phyloP scores from a whole-genome alignment of 92 coral and sea anemone genomes.

The Pocillopora grandis region DNA sequence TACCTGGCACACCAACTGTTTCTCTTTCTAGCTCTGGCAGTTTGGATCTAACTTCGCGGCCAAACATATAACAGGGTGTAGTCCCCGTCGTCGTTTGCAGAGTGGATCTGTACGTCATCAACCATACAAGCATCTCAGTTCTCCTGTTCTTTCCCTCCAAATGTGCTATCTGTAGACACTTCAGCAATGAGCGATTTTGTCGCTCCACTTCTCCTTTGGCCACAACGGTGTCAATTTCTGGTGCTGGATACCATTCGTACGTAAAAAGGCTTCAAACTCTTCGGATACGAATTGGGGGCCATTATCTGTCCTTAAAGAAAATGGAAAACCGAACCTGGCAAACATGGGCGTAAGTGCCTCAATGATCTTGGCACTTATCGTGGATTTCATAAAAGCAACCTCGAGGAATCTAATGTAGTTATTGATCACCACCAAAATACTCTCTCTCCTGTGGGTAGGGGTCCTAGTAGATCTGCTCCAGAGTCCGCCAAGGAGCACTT shows the following conservation, averaged over 20 bases:
- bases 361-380: no score
- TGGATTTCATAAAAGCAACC: no score
- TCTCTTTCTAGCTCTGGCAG: no score
- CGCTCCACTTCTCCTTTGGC: no score
- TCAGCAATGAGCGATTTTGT: no score
- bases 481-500: slow-evolving; percentile 44
- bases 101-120: background rate
- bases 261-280: no score
- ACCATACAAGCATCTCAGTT: background rate
- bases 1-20: no score
- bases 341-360: slow-evolving; percentile 14
- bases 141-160: background rate
- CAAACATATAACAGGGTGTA: slow-evolving; percentile 17
- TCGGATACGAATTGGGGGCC: no score
- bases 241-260: no score
- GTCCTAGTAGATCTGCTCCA: slow-evolving; percentile 10
- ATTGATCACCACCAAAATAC: no score
- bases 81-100: background rate
- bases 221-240: no score
- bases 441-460: slow-evolving; percentile 25
- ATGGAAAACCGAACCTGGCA: slow-evolving; percentile 32
- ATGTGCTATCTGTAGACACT: background rate
- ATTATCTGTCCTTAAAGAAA: slow-evolving; percentile 7
- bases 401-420: no score
- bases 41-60: slow-evolving; percentile 14